Base-by-base conservation (phyloP, 2,797 vertebrate genomes). In the Hydrocynus forskahlii region DNA sequence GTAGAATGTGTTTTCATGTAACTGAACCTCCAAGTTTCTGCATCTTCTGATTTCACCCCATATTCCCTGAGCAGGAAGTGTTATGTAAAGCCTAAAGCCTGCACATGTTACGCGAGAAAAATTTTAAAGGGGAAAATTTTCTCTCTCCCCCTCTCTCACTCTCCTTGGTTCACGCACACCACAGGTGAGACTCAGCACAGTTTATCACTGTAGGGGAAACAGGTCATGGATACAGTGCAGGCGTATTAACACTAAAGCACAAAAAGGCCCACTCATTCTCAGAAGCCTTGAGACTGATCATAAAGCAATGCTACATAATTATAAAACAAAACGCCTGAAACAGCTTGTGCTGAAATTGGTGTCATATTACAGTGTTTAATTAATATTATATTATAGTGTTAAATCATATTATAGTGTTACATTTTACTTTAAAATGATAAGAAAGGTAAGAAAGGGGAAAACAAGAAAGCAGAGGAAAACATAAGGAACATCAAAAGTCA, bases 141-240 rank as follows among this genome's bases (percentile, higher is more conserved):
- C 19, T 54, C 16, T 57, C 17, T 23, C 14, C 16, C 62, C 1
- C 1, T 13, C 43, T 48, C 45, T 48, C 45, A 1, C 7, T 48
- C 45, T 48, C 45, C 62, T 64, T 17, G 35, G 13, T 25, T 66
- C 6, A 66, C 19, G 17, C 63, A 64, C 57, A 59, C 23, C 35
- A 0, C 93, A 93, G 78, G 95, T 93, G 85, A 94, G 94, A 93
- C 93, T 94, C 95, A 95, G 85, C 95, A 94, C 84, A 92, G 92
- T 80, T 94, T 95, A 72, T 85, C 85, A 54, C 17, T 59, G 57
- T 73, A 57, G 17, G 35, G 17, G 54, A 60, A 35, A 60, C 0
- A 72, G 14, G 23, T 2, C 38, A 17, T 23, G 60, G 0, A 40
- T 9, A 66, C 29, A 16, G 54, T 16, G 8, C 48, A 1, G 17